Conservation (phyloP, 2,113 vertebrate genomes). For the Aegypius monachus region DNA sequence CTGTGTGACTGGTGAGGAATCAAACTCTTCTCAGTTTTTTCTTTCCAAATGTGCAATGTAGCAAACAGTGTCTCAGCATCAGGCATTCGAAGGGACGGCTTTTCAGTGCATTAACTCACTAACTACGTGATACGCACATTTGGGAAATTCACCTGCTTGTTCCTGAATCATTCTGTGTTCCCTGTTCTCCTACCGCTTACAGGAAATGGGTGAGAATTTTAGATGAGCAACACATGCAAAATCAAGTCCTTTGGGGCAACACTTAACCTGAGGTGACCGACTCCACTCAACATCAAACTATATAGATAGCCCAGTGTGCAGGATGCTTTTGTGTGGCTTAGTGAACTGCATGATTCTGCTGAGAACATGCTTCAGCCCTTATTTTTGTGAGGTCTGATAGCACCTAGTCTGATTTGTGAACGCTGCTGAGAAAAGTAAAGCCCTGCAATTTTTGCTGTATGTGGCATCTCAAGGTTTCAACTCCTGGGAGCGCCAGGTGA, state of each 20-base stretch:
- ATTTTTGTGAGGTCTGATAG: not conserved
- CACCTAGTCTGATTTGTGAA: not conserved
- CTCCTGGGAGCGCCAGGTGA: not conserved
- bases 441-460: not conserved
- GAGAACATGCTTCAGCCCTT: not conserved
- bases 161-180: not conserved
- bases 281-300: not conserved
- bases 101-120: not conserved
- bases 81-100: not conserved
- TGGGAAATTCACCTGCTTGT: not conserved
- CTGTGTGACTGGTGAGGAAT: not conserved
- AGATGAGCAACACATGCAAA: conserved; percentile 17
- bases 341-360: not conserved
- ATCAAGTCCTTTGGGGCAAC: not conserved
- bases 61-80: not conserved
- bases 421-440: not conserved
- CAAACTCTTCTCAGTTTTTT: not conserved
- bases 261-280: not conserved
- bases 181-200: not conserved
- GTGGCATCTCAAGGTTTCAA: not conserved
- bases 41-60: not conserved
- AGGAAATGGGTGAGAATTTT: not conserved
- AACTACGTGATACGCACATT: fast-evolving
- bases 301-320: not conserved
- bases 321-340: not conserved